These are phyloP conservation scores for Menidia beryllina DNA, from an alignment of 2,113 vertebrate species.

Conservation along the genomic window DNA sequence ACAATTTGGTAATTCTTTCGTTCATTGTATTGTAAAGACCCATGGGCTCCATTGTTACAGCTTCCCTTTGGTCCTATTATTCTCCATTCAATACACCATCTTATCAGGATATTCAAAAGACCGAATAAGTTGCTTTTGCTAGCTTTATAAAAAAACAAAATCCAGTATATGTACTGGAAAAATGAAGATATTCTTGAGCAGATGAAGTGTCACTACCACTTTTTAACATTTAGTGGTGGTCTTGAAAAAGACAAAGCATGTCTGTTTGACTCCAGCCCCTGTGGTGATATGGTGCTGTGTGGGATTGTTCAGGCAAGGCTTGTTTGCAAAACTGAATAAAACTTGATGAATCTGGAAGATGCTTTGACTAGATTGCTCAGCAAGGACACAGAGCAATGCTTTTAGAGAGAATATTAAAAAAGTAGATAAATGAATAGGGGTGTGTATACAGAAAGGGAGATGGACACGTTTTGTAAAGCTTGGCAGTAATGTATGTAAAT, in stretches of 20 bases:
- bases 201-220: conserved; percentile 5
- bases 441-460: conserved; percentile 3
- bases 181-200: conserved; percentile 31
- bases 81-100: conserved; percentile 53
- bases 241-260: conserved; percentile 44
- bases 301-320: conserved; percentile 53
- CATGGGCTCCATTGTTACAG: conserved; percentile 24
- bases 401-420: conserved; percentile 54
- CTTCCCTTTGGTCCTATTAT: conserved; percentile 58
- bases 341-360: conserved; percentile 64
- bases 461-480: neutral
- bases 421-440: conserved; percentile 36
- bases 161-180: conserved; percentile 31
- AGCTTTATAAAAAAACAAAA: conserved; percentile 31
- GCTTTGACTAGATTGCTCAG: conserved; percentile 60
- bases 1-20: conserved; percentile 8
- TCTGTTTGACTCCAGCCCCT: conserved; percentile 29
- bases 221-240: conserved; percentile 40
- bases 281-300: conserved; percentile 41
- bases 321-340: conserved; percentile 59
- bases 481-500: conserved; percentile 11
- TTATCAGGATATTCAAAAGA: conserved; percentile 53
- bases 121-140: conserved; percentile 57
- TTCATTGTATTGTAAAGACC: conserved; percentile 3
- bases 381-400: conserved; percentile 50